Evolutionary conservation across 2,888 invertebrate species (phyloP).

Genomic region (Andrena minutula): DNA sequence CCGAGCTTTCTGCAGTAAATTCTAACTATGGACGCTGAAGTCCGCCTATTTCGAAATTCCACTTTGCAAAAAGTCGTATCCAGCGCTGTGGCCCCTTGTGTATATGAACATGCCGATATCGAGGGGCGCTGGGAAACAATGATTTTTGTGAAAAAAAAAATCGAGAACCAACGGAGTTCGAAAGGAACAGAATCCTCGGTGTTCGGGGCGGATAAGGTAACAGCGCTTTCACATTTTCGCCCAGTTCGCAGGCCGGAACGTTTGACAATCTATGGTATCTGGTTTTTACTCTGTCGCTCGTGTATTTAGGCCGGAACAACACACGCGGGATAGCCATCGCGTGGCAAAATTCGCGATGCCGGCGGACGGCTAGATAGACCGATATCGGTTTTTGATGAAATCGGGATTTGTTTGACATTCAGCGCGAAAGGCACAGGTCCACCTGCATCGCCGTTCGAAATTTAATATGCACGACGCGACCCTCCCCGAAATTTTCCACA

Average conservation of each 20-base stretch:
- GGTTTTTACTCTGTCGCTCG: slow-evolving; percentile 50
- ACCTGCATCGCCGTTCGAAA: slow-evolving; percentile 53
- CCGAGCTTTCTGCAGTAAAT: no score
- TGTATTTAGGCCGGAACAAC: slow-evolving; percentile 58
- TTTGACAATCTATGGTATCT: slow-evolving; percentile 44
- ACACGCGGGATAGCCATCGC: slow-evolving; percentile 43
- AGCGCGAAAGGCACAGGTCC: slow-evolving; percentile 63
- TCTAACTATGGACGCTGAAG: no score
- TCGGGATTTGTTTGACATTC: slow-evolving; percentile 79
- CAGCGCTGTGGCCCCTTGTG: no score
- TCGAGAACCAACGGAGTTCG: neutral
- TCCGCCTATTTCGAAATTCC: no score
- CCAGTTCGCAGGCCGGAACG: slow-evolving; percentile 14
- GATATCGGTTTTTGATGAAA: slow-evolving; percentile 76
- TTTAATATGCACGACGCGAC: slow-evolving; percentile 68
- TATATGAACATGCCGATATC: neutral
- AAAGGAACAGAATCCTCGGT: neutral
- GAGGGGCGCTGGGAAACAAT: neutral
- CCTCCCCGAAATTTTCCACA: slow-evolving; percentile 41
- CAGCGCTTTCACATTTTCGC: slow-evolving; percentile 41
- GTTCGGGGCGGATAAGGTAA: slow-evolving; percentile 19
- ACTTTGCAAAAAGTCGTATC: no score
- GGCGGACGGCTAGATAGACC: slow-evolving; percentile 50
- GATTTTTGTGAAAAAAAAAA: neutral
- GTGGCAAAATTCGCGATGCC: slow-evolving; percentile 57